Percentiles rank a stretch among this genome's conserved stretches.
phyloP scores from a whole-genome alignment of 1,140 invertebrate species.

The Leptestheria dahalacensis region DNA sequence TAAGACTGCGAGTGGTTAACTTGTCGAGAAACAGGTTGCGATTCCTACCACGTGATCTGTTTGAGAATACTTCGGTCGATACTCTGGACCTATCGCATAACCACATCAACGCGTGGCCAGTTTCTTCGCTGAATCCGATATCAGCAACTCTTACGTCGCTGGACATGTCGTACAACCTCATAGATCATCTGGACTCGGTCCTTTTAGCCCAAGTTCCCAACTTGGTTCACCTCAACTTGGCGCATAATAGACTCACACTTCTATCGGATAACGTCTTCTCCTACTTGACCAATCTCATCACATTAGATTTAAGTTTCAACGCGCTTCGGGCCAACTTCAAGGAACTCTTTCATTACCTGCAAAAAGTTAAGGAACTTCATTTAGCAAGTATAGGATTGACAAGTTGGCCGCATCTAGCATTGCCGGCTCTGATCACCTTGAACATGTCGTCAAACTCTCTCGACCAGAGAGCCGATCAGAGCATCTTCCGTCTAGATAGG shows the following conservation, averaged over 20 bases:
- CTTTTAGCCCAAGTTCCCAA: conserved; percentile 68
- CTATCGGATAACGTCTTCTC: conserved; percentile 78
- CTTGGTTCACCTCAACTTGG: conserved; percentile 53
- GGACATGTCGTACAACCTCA: conserved; percentile 58
- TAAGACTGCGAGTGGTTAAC: conserved; percentile 55
- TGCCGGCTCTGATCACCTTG: conserved; percentile 51
- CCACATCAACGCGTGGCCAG: conserved; percentile 49
- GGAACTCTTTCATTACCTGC: conserved; percentile 71
- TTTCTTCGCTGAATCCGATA: conserved; percentile 19
- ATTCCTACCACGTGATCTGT: conserved; percentile 58
- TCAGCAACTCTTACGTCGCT: conserved; percentile 29
- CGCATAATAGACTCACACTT: conserved; percentile 63
- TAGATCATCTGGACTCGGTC: conserved; percentile 73
- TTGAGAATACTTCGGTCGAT: conserved; percentile 58
- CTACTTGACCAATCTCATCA: conserved; percentile 55
- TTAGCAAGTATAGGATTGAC: conserved; percentile 55
- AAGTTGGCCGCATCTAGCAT: conserved; percentile 49
- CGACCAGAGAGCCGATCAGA: conserved; percentile 18
- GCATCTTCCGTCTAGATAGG: conserved; percentile 31
- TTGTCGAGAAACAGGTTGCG: conserved; percentile 57
- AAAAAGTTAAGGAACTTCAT: conserved; percentile 55
- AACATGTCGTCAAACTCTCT: conserved; percentile 60
- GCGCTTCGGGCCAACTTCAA: conserved; percentile 70
- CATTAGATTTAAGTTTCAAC: conserved; percentile 64
- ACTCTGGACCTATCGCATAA: conserved; percentile 64